A percentile compares a stretch with the other conserved stretches of the same genome.
Conservation (phyloP, 2,888 invertebrate genomes). For the Bugulina stolonifera region DNA sequence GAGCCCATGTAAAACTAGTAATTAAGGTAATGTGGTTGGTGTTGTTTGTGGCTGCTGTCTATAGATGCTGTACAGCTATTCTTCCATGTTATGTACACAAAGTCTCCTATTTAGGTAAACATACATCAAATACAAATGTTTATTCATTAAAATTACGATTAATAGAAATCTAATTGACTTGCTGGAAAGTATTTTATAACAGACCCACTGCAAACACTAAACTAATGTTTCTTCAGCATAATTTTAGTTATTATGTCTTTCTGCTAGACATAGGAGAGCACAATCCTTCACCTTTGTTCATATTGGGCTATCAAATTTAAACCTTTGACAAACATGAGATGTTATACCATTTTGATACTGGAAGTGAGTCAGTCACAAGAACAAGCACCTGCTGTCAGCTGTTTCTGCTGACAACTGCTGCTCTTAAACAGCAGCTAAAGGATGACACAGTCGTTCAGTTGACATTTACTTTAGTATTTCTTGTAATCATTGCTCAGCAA, state of each 20-base stretch:
- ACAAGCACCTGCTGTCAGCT: background rate
- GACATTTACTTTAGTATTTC: background rate
- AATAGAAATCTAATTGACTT: constrained; percentile 7
- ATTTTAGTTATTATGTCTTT: too few species aligned
- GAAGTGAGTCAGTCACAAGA: too few species aligned
- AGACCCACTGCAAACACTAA: background rate
- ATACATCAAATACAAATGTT: background rate
- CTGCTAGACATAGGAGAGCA: too few species aligned
- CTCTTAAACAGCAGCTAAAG: background rate
- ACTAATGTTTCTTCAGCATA: too few species aligned
- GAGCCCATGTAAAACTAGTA: background rate
- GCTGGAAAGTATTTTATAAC: constrained; percentile 9
- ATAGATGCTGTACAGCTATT: background rate
- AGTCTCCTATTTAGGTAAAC: background rate
- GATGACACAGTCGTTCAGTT: background rate
- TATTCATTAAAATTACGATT: background rate
- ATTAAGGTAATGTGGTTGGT: background rate
- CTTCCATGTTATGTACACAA: background rate
- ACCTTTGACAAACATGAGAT: constrained; percentile 23
- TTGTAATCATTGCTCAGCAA: too few species aligned
- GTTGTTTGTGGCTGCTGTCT: background rate
- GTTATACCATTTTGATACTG: too few species aligned
- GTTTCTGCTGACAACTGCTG: background rate
- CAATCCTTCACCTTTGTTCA: too few species aligned
- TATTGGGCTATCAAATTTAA: constrained; percentile 11